Base-by-base conservation (phyloP, 2,888 invertebrate genomes). In the Hirtodrosophila confusa region DNA sequence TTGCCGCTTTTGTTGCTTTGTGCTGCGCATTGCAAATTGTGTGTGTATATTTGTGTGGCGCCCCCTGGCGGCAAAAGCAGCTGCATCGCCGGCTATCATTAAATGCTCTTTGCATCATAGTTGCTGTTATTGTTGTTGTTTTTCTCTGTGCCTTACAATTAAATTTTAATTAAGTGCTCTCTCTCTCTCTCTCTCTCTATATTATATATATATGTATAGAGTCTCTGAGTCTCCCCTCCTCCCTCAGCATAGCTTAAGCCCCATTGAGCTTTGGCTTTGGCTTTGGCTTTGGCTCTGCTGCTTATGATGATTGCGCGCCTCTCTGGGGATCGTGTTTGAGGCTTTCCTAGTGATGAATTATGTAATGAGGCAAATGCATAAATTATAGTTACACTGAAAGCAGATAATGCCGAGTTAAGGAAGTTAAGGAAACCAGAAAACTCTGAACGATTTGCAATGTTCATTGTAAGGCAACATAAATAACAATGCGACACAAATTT, bases 91-190 rank as follows among this genome's bases (percentile, higher is more conserved):
- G 63, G 61, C 66, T 78, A 66, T 82, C 75, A 82, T 85, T 87
- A 86, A 86, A 80, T 85, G 79, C 67, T 78, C 68, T 73, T 69
- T 79, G 58, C 47, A 41, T 50, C 64, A 69, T 68, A 80, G 88
- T 82, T 68, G 50, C 24, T 44, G 29, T 68, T 60, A 29, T 10
- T 65, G 11, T 39, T 40, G 23, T 33, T 48, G 9, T 17, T 58
- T 50, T 62, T 43, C 41, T 54, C 41, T 54, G 40, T 31, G 39
- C 57, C 67, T 66, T 56, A 86, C 75, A 88, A 82, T 88, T 79
- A 88, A 72, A 83, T 86, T 79, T 82, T 82, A 88, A 82, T 82
- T 88, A 83, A 82, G 88, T 75, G 88, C 72, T 72, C 36, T 11
- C 7, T 17, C 12, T 17, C 10, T 9, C 12, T 12, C 24, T 12